Conservation (phyloP, 2,797 vertebrate genomes). For the Clamator glandarius region DNA sequence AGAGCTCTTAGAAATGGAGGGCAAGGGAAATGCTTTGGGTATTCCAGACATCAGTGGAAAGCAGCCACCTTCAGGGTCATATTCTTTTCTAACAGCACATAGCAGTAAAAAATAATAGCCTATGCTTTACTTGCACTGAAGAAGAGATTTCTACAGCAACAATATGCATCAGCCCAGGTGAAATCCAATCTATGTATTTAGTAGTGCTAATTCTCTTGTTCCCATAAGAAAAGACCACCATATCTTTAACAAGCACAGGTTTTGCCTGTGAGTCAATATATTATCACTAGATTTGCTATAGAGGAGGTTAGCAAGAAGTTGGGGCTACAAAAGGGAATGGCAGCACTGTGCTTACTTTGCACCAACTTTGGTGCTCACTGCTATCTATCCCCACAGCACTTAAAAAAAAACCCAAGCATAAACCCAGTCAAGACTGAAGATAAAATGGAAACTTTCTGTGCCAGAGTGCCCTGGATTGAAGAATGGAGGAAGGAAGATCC, state of each 20-base stretch:
- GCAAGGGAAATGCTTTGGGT: neutral
- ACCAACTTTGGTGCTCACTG: neutral
- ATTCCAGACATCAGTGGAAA: neutral
- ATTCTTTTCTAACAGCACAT: neutral
- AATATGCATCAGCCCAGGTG: neutral
- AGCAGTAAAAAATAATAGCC: neutral
- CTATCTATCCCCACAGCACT: neutral
- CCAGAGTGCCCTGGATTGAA: neutral
- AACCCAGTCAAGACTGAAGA: neutral
- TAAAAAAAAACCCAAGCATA: neutral
- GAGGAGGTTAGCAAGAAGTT: neutral
- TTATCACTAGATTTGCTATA: neutral
- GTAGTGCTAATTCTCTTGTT: neutral
- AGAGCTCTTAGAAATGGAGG: neutral
- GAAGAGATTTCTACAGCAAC: neutral
- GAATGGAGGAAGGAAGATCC: neutral
- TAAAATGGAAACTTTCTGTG: neutral
- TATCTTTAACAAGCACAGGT: neutral
- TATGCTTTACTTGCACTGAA: neutral
- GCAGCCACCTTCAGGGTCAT: neutral
- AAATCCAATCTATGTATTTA: neutral
- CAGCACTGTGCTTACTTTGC: neutral
- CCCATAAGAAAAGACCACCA: accelerated
- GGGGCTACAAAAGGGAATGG: neutral
- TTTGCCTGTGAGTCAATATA: neutral